Evolutionary conservation across 2,797 vertebrate genomes (phyloP), one percentile per base, ranked within the genome.

Genomic region (Liasis olivaceus): DNA sequence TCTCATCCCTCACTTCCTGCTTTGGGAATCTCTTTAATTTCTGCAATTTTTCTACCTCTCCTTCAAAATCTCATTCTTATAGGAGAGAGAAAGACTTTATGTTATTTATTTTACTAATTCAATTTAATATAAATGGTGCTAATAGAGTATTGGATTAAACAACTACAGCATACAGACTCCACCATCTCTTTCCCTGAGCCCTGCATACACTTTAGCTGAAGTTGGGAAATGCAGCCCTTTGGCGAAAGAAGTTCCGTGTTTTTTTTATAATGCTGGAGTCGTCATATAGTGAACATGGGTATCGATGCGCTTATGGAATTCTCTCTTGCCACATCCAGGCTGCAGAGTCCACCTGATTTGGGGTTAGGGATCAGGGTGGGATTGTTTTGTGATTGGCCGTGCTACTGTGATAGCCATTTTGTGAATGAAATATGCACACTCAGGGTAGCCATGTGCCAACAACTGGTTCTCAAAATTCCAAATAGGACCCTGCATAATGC

Each of bases 121-220:
- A 56, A 2, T 58, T 91, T 26, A 87, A 26, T 20, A 87, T 90
- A 31, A 13, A n/a, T 66, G 24, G 59, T 20, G 6, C 59, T 88
- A 93, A 81, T 72, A 26, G 58, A 88, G 26, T 84, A 58, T 77
- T 60, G 36, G 69, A 88, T 93, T 85, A 59, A n/a, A 95, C 72
- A 63, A 89, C 89, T 7, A 92, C 92, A 84, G 1, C 31, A 64
- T 36, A 22, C 8, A 93, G 81, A 90, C 89, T 87, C 84, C 36
- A 92, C 26, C 64, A 94, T 59, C 85, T 91, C 85, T 56, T 84
- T 5, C 6, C 42, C 14, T 5, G 69, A 85, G 72, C 20, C 24
- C 86, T 90, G 51, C 51, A 54, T 54, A 7, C 51, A 54, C 5
- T 54, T 54, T 54, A 54, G 51, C 51, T 54, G 51, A 54, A 7